phyloP scores from a whole-genome alignment of 2,888 invertebrate species.

The Cecidostiba fungosa region DNA sequence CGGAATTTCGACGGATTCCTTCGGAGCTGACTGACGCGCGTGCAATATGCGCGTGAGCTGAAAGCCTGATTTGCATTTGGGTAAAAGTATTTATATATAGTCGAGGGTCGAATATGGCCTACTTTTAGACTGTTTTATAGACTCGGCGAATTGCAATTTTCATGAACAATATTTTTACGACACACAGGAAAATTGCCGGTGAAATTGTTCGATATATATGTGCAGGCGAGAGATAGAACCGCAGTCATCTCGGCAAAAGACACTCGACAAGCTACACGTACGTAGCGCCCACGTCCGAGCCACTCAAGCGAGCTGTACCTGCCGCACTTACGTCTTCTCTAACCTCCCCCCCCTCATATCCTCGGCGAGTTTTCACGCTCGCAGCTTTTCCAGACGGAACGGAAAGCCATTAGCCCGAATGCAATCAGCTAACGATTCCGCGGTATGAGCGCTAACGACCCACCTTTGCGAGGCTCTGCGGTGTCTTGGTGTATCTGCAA shows the following conservation, averaged over 20 bases:
- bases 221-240: no score
- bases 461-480: neutral
- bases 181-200: no score
- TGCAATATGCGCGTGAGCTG: neutral
- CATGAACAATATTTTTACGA: no score
- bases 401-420: conserved; percentile 65
- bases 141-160: no score
- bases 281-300: neutral
- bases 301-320: neutral
- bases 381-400: conserved; percentile 67
- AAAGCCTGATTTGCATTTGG: neutral
- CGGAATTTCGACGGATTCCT: conserved; percentile 20
- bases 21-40: neutral
- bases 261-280: neutral
- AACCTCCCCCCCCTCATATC: neutral
- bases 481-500: neutral
- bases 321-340: neutral
- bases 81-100: no score
- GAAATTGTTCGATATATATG: no score
- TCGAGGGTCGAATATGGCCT: neutral
- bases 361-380: conserved; percentile 42
- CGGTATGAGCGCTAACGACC: conserved; percentile 63
- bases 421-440: conserved; percentile 67
- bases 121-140: neutral
- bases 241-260: neutral